These are phyloP conservation scores for Marisa cornuarietis DNA, from an alignment of 1,140 invertebrate species.

Conservation along the genomic window DNA sequence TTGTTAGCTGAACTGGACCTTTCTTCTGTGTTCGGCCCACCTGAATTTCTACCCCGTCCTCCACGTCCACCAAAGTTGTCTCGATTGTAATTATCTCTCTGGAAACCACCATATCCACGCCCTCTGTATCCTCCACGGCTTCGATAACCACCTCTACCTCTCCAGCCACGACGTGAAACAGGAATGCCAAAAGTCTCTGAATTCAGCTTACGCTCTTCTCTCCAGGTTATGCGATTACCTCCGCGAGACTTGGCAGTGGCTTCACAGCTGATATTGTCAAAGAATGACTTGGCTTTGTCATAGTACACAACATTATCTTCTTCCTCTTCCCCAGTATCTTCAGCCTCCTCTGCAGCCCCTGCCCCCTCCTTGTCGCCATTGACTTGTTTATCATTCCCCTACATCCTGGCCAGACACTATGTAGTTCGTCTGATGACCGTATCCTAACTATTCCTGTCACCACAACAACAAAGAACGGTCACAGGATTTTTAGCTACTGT, in stretches of 20 bases:
- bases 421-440: too few species aligned
- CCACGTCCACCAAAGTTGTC: too few species aligned
- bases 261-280: conserved; percentile 99
- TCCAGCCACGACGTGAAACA: conserved; percentile 68
- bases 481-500: too few species aligned
- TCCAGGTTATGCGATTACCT: conserved; percentile 88
- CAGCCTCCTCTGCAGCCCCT: conserved; percentile 59
- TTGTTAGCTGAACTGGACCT: too few species aligned
- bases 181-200: conserved; percentile 96
- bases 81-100: conserved; percentile 8
- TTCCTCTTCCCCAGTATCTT: conserved; percentile 66
- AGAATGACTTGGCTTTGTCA: conserved; percentile 97
- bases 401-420: too few species aligned
- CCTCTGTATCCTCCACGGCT: conserved; percentile 69
- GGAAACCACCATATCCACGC: conserved; percentile 65
- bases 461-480: too few species aligned
- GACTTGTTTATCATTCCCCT: conserved; percentile 44
- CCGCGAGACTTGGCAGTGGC: conserved; percentile 89
- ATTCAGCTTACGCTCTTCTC: conserved; percentile 95
- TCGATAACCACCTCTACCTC: conserved; percentile 61
- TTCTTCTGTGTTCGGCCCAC: too few species aligned
- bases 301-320: conserved; percentile 74
- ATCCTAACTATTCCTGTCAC: too few species aligned
- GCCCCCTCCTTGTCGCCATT: conserved; percentile 65
- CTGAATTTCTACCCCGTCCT: too few species aligned